phyloP scores from a whole-genome alignment of 2,113 vertebrate species.

The Oreochromis aureus region DNA sequence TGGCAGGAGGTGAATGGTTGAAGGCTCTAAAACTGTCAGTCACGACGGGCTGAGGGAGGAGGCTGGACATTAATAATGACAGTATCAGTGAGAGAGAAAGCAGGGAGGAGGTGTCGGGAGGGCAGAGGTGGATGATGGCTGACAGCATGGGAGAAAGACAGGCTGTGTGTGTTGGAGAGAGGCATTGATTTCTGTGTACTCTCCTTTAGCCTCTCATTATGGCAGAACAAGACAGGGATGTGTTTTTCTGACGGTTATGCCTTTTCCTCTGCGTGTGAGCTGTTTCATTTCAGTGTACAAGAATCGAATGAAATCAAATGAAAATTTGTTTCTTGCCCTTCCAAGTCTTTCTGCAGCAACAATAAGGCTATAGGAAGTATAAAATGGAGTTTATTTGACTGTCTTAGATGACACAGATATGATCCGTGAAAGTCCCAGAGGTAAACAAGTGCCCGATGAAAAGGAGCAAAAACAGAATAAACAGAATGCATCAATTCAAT shows the following conservation, averaged over 20 bases:
- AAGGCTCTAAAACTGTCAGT: neutral
- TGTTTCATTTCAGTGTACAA: neutral
- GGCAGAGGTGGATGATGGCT: neutral
- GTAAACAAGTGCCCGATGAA: neutral
- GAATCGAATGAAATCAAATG: neutral
- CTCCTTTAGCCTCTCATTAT: slow-evolving; percentile 35
- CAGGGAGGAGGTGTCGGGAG: neutral
- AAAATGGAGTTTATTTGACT: neutral
- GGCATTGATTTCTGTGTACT: slow-evolving; percentile 12
- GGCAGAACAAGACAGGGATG: slow-evolving; percentile 16
- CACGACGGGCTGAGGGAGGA: neutral
- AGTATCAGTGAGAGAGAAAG: neutral
- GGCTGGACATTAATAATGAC: slow-evolving; percentile 27
- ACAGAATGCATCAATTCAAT: neutral
- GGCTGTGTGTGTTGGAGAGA: neutral
- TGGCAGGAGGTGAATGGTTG: neutral
- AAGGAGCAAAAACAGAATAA: neutral
- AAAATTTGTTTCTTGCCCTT: neutral
- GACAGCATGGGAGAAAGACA: neutral
- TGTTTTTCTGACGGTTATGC: slow-evolving; percentile 26
- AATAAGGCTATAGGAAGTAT: neutral
- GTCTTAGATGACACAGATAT: neutral
- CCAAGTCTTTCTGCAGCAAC: neutral
- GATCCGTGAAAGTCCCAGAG: neutral
- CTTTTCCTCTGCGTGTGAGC: neutral